phyloP scores from a whole-genome alignment of 2,113 vertebrate genomes.

The Phylloscopus trochilus region DNA sequence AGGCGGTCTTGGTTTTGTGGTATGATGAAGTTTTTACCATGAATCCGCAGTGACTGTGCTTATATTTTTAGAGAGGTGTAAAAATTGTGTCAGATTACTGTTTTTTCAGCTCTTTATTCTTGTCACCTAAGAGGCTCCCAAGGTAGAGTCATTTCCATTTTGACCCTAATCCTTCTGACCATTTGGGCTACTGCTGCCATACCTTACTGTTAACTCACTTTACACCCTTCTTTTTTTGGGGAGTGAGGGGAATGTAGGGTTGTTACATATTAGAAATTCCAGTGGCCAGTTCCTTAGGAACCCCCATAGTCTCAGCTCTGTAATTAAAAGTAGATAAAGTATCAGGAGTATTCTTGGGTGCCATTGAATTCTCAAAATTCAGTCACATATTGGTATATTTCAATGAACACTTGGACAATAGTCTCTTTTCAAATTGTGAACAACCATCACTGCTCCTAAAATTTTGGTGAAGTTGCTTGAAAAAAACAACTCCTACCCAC shows the following conservation, averaged over 20 bases:
- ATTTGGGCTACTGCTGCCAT: not conserved
- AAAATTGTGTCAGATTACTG: not conserved
- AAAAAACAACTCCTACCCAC: not conserved
- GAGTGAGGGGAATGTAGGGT: not conserved
- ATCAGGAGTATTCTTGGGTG: not conserved
- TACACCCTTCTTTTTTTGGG: rapidly evolving
- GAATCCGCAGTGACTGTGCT: not conserved
- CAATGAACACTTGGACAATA: not conserved
- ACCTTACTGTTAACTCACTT: not conserved
- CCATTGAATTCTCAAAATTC: not conserved
- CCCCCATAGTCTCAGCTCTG: not conserved
- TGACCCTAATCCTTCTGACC: not conserved
- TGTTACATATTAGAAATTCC: not conserved
- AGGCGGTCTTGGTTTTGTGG: constrained; percentile 10
- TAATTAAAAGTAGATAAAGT: not conserved
- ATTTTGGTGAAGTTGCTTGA: not conserved
- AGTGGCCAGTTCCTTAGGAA: not conserved
- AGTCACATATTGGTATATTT: not conserved
- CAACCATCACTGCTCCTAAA: not conserved
- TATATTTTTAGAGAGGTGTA: constrained; percentile 11
- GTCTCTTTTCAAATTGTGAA: not conserved
- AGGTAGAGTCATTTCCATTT: not conserved
- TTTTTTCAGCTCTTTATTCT: not conserved
- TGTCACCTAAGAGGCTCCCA: not conserved
- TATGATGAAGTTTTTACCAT: not conserved